Evolutionary conservation across 2,113 vertebrate genomes (phyloP).

Genomic region (Romanogobio albipinnatus): DNA sequence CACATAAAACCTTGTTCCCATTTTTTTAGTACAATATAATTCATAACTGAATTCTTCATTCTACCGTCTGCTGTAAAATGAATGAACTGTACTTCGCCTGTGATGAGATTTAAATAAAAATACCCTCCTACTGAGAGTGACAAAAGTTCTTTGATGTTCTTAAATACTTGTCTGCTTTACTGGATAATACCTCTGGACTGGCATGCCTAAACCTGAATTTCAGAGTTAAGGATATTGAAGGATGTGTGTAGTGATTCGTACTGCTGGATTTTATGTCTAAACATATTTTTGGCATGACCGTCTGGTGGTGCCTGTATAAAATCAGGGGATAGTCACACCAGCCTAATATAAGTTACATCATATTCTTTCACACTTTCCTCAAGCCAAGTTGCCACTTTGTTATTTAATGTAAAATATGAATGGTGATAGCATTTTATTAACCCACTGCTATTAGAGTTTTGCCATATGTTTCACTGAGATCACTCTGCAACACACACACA

Average conservation of each 20-base stretch:
- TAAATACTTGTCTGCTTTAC: background rate
- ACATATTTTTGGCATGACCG: slow-evolving; percentile 10
- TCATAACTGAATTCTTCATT: background rate
- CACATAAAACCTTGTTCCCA: background rate
- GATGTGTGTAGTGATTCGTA: background rate
- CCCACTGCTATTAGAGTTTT: background rate
- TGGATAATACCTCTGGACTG: background rate
- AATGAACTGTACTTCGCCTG: background rate
- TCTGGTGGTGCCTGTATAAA: background rate
- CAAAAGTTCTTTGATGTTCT: slow-evolving; percentile 14
- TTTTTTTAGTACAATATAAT: slow-evolving; percentile 23
- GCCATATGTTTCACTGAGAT: background rate
- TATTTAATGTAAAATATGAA: background rate
- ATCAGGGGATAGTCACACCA: background rate
- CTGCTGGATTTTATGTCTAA: slow-evolving; percentile 7
- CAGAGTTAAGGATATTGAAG: background rate
- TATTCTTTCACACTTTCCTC: background rate
- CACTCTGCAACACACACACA: too few relatives aligned
- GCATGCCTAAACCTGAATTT: background rate
- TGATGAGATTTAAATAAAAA: background rate
- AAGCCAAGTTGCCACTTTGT: background rate
- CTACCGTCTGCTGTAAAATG: background rate
- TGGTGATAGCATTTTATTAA: background rate
- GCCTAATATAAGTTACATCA: background rate
- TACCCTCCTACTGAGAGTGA: slow-evolving; percentile 1